phyloP scores from a whole-genome alignment of 2,888 invertebrate genomes.

The Chromoteleia sp. region DNA sequence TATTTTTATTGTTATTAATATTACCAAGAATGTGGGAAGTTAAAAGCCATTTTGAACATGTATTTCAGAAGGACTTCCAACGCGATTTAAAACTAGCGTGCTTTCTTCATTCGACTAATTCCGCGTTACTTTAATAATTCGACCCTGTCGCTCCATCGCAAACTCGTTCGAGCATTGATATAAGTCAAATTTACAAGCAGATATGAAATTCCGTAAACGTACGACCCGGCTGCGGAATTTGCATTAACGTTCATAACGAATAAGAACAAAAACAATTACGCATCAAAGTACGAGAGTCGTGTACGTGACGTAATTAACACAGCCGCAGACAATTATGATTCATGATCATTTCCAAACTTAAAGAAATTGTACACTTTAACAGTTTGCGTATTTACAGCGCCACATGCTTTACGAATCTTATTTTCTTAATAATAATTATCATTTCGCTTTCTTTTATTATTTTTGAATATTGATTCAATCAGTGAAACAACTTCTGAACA shows the following conservation, averaged over 20 bases:
- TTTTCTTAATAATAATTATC: no score
- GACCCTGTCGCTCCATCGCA: slow-evolving; percentile 4
- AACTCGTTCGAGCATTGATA: slow-evolving; percentile 26
- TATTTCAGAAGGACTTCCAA: not conserved
- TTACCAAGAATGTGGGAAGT: slow-evolving; percentile 5
- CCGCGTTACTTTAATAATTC: slow-evolving; percentile 11
- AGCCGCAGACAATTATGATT: slow-evolving; percentile 12
- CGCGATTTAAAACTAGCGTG: slow-evolving; percentile 1
- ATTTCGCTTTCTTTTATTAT: no score
- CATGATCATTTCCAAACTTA: slow-evolving; percentile 16
- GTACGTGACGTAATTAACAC: slow-evolving; percentile 33
- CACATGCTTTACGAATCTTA: no score
- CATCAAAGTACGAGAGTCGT: slow-evolving; percentile 5
- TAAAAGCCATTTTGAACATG: slow-evolving; percentile 28
- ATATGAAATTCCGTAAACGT: slow-evolving; percentile 36
- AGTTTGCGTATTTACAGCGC: no score
- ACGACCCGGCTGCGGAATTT: slow-evolving; percentile 20
- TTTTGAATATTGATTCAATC: no score
- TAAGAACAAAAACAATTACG: slow-evolving; percentile 34
- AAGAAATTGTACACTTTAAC: no score
- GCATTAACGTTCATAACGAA: slow-evolving; percentile 31
- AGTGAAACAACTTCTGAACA: no score
- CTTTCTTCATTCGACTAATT: not conserved
- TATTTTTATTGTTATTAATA: slow-evolving; percentile 10
- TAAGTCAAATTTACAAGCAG: slow-evolving; percentile 30